Conservation (phyloP, 2,888 invertebrate genomes). For the Entomobrya multifasciata region DNA sequence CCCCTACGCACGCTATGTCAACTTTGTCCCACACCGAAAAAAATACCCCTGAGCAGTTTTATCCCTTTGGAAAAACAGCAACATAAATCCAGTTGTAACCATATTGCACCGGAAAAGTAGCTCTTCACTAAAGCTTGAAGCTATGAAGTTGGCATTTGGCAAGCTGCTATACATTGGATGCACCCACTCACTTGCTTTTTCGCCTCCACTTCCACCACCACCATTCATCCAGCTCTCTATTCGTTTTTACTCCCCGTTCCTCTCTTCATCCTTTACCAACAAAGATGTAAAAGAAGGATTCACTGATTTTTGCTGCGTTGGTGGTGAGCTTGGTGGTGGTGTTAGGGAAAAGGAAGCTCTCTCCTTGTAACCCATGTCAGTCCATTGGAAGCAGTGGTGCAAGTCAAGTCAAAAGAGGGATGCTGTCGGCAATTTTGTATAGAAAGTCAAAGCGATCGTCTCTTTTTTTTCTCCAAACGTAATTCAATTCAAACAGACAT, state of each 20-base stretch:
- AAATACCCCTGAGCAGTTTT: slow-evolving; percentile 28
- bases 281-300: not conserved
- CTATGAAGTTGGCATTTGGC: too few species aligned
- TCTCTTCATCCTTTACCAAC: not conserved
- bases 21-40: slow-evolving; percentile 9
- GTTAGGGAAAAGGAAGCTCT: slow-evolving; percentile 56
- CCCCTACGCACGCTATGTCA: not conserved
- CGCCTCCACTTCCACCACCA: not conserved
- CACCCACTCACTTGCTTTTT: slow-evolving; percentile 41
- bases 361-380: slow-evolving; percentile 33
- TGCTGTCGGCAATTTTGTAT: slow-evolving; percentile 31
- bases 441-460: not conserved
- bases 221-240: too few species aligned
- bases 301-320: slow-evolving; percentile 27
- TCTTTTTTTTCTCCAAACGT: slow-evolving; percentile 9
- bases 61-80: not conserved
- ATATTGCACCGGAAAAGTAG: slow-evolving; percentile 39
- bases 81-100: slow-evolving; percentile 56
- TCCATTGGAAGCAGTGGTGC: slow-evolving; percentile 49
- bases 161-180: slow-evolving; percentile 22
- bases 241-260: not conserved
- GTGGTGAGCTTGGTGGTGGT: slow-evolving; percentile 27
- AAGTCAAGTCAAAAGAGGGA: slow-evolving; percentile 26
- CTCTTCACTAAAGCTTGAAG: not conserved
- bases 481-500: slow-evolving; percentile 27